Conservation (phyloP, 2,888 invertebrate species). For the Fragum fragum region DNA sequence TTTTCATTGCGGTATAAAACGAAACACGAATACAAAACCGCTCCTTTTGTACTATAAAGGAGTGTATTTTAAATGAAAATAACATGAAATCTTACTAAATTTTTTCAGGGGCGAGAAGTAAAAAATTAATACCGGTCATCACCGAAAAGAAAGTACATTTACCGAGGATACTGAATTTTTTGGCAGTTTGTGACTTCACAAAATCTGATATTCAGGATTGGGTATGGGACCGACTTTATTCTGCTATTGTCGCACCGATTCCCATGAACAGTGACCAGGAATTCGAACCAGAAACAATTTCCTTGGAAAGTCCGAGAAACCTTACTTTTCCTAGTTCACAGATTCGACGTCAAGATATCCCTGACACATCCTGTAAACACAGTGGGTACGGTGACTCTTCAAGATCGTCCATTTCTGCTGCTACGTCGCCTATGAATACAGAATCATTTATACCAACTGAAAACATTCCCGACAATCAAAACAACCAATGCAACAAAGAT, state of each 20-base stretch:
- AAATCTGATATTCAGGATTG: constrained; percentile 74
- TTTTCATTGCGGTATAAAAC: too few species aligned
- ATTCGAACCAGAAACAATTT: neutral
- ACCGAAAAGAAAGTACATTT: constrained; percentile 63
- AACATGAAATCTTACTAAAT: too few species aligned
- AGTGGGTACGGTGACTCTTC: neutral
- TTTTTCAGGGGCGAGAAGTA: constrained; percentile 80
- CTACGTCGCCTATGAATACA: neutral
- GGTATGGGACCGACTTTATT: constrained; percentile 94
- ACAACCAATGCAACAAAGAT: neutral
- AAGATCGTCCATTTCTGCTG: neutral
- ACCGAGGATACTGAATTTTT: constrained; percentile 73
- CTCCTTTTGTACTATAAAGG: too few species aligned
- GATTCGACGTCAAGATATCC: neutral
- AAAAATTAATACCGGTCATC: constrained; percentile 79
- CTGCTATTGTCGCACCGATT: constrained; percentile 92
- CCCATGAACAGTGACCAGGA: neutral
- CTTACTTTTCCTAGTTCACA: neutral
- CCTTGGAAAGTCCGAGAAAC: neutral
- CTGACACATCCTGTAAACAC: neutral
- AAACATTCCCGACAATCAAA: neutral
- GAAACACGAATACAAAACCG: too few species aligned
- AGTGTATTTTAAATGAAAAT: too few species aligned
- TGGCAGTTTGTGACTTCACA: constrained; percentile 78
- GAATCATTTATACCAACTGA: neutral